A percentile compares a stretch with the other conserved stretches of the same genome.
Conservation (phyloP, 2,113 vertebrate genomes). For the Malurus cyaneus region DNA sequence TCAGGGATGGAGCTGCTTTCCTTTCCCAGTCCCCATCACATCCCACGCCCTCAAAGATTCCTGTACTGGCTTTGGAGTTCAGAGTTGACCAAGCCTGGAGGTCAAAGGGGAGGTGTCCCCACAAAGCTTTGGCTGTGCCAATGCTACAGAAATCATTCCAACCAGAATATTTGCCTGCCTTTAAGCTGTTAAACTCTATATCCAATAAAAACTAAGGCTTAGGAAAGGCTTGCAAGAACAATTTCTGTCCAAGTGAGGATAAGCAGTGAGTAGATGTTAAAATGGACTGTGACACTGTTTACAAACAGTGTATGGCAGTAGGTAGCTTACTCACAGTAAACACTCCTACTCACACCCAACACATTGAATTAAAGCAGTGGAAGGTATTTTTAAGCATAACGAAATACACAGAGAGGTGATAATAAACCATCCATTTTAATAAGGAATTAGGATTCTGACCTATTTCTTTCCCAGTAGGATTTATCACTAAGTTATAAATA, state of each 20-base stretch:
- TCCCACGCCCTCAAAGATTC: not conserved
- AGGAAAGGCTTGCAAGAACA: not conserved
- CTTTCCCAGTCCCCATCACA: not conserved
- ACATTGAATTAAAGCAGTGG: not conserved
- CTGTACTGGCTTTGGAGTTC: not conserved
- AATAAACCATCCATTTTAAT: constrained; percentile 24
- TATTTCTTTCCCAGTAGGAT: constrained; percentile 20
- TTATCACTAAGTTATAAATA: constrained; percentile 24
- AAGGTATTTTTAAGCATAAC: not conserved
- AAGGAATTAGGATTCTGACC: constrained; percentile 48
- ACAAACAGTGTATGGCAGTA: not conserved
- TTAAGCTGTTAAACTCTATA: not conserved
- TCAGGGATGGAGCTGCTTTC: not conserved
- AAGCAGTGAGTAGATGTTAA: not conserved
- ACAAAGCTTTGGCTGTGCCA: not conserved
- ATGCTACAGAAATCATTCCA: not conserved
- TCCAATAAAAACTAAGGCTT: not conserved
- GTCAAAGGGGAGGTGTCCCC: rapidly evolving
- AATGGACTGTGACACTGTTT: not conserved
- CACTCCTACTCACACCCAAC: not conserved
- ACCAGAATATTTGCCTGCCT: not conserved
- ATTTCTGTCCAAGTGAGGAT: not conserved
- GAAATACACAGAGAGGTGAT: not conserved
- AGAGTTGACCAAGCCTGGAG: not conserved
- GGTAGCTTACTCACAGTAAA: not conserved